Evolutionary conservation across 2,797 vertebrate species (phyloP).

Genomic region (Hypotaenidia okinawae): DNA sequence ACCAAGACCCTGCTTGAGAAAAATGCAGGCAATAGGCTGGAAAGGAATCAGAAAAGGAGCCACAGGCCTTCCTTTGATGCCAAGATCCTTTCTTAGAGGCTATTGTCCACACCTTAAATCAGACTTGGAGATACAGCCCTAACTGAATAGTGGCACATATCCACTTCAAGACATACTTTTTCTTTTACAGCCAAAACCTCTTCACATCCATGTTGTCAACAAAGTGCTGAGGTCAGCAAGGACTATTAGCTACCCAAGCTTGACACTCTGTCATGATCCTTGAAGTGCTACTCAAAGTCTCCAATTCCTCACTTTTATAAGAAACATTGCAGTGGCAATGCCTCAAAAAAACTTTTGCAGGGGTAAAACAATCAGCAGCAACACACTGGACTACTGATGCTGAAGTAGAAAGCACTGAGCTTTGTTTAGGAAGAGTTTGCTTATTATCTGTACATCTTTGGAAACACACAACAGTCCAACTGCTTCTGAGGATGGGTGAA

Average conservation of each 20-base stretch:
- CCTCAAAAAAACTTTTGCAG: neutral
- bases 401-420: neutral
- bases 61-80: neutral
- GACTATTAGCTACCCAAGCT: neutral
- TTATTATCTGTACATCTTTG: neutral
- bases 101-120: neutral
- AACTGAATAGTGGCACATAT: neutral
- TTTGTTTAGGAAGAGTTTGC: neutral
- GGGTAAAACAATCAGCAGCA: neutral
- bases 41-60: neutral
- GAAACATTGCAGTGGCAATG: neutral
- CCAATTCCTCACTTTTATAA: neutral
- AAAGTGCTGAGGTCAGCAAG: neutral
- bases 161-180: neutral
- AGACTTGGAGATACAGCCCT: neutral
- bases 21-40: neutral
- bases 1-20: neutral
- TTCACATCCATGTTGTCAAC: fast-evolving
- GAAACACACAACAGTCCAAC: neutral
- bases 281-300: neutral
- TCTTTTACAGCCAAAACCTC: neutral
- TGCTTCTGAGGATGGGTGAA: neutral
- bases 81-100: neutral
- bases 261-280: neutral
- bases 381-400: neutral